Evolutionary conservation across 2,113 vertebrate species (phyloP), one percentile per base, ranked within the genome.

Genomic region (Gavia stellata): DNA sequence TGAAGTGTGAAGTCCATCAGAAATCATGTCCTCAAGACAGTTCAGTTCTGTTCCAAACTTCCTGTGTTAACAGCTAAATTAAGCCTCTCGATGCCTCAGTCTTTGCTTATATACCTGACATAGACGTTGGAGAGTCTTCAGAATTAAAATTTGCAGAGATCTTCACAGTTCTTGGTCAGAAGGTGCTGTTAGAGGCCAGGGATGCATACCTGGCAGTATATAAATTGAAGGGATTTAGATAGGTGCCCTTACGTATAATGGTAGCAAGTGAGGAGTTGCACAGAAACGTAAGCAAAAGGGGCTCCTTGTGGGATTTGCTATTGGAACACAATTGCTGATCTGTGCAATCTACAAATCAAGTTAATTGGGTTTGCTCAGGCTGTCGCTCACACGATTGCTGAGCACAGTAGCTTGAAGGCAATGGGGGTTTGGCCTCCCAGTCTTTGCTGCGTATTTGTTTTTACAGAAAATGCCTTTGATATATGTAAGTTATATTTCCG

Each of bases 321-420:
- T 50, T 75, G 79, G 88, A 96, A 83, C 65, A 55, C 61, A 84
- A 82, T 88, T 89, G 44, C 92, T 97, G 92, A 97, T 97, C 90
- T 93, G 61, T 77, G 82, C 82, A 55, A 96, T 96, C 92, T 97
- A 65, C 95, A 96, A 90, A 94, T 88, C 81, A 96, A 50, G 75
- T 90, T 96, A 95, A 96, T 94, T 96, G 91, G 84, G 90, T 97
- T 97, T 96, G 90, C 91, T 97, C 82, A 81, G 96, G 91, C 94
- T 94, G 88, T 80, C 96, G 71, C 78, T 95, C 80, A 82, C 74
- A 86, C 25, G 2, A 93, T 71, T 88, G 71, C 91, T 91, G 25
- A 93, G 89, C 89, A 94, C 80, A 45, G 96, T 94, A 95, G 87
- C 93, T 95, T 86, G 92, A 71, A 97, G 78, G 96, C 94, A 92